phyloP scores from a whole-genome alignment of 2,797 vertebrate genomes.

The Fistularia tabacaria region DNA sequence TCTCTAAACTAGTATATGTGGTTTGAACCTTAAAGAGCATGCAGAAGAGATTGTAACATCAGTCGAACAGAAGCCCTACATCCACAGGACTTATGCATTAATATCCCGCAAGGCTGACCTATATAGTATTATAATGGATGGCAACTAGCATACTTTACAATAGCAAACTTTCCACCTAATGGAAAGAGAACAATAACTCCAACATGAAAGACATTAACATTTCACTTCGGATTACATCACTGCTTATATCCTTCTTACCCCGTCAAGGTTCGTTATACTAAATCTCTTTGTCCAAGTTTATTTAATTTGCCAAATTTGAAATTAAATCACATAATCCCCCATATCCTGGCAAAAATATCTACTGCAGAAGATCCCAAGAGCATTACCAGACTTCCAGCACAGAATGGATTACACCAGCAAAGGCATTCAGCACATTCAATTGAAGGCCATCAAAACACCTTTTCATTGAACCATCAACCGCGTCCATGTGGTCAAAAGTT shows the following conservation, averaged over 20 bases:
- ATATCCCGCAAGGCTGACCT: constrained; percentile 55
- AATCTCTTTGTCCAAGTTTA: constrained; percentile 59
- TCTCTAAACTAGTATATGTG: constrained; percentile 67
- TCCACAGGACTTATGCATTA: constrained; percentile 49
- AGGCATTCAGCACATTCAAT: constrained; percentile 53
- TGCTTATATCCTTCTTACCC: constrained; percentile 58
- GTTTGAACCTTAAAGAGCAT: constrained; percentile 71
- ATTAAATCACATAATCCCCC: constrained; percentile 48
- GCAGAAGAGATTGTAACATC: constrained; percentile 70
- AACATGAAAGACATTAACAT: constrained; percentile 65
- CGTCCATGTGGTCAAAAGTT: constrained; percentile 39
- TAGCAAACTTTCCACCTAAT: constrained; percentile 51
- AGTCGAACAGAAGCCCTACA: constrained; percentile 57
- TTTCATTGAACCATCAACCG: constrained; percentile 47
- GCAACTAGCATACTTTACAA: constrained; percentile 66
- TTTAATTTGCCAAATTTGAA: constrained; percentile 41
- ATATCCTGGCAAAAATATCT: constrained; percentile 60
- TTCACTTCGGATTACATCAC: constrained; percentile 69
- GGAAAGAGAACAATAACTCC: constrained; percentile 62
- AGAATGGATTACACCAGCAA: constrained; percentile 46
- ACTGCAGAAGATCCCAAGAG: constrained; percentile 50
- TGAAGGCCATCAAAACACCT: constrained; percentile 23
- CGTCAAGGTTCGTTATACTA: constrained; percentile 63
- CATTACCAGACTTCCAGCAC: constrained; percentile 52
- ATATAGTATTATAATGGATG: constrained; percentile 61